Evolutionary conservation across 2,797 vertebrate genomes (phyloP).

Genomic region (Ataeniobius toweri): DNA sequence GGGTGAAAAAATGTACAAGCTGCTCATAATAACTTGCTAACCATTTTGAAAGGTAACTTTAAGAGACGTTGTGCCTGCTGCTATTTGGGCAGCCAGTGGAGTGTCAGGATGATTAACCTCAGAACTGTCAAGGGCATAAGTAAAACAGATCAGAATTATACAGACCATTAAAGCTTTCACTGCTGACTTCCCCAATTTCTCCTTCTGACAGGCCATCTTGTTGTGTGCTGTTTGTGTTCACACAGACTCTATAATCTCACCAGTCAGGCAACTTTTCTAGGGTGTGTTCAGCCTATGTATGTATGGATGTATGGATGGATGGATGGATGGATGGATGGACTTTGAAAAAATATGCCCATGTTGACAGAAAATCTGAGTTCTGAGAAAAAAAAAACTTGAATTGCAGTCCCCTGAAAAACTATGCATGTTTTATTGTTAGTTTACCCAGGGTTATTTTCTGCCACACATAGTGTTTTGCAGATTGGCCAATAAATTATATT

Average conservation of each 20-base stretch:
- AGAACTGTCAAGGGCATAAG: constrained; percentile 33
- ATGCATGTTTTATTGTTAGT: background rate
- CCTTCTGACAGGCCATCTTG: background rate
- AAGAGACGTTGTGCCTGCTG: constrained; percentile 20
- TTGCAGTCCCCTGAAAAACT: background rate
- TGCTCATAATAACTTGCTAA: constrained; percentile 54
- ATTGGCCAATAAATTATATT: background rate
- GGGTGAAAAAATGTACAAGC: constrained; percentile 55
- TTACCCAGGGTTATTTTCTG: background rate
- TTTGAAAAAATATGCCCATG: constrained; percentile 9
- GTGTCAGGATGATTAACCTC: constrained; percentile 45
- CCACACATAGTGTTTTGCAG: background rate
- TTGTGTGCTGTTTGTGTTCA: background rate
- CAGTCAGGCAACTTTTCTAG: constrained; percentile 4
- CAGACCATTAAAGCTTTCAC: constrained; percentile 13
- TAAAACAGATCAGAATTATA: constrained; percentile 24
- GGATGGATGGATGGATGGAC: constrained; percentile 10
- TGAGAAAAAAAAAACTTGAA: constrained; percentile 11
- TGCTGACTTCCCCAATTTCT: background rate
- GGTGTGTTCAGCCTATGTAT: background rate
- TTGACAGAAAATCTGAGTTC: constrained; percentile 20
- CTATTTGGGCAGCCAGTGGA: constrained; percentile 17
- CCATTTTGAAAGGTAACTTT: constrained; percentile 64
- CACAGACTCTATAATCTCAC: background rate
- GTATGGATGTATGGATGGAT: too few relatives aligned